Evolutionary conservation across 2,888 invertebrate species (phyloP), one percentile per base, ranked within the genome.

Genomic region (Thera obeliscata): DNA sequence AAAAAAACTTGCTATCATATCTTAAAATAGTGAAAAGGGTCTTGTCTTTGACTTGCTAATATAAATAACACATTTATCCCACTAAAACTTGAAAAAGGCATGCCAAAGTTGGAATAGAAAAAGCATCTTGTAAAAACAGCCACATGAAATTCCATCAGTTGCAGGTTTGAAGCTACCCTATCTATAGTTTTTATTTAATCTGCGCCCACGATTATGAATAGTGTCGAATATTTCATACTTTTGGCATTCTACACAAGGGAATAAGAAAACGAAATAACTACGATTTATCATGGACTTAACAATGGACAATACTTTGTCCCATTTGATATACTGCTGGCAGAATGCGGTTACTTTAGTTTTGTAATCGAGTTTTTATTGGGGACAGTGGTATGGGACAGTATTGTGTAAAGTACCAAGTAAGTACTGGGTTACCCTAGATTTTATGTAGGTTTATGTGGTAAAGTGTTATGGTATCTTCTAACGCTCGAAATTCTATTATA

Each of bases 171-270:
- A 22, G 22, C 1, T 41, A 46, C 9, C 43, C 7, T 43, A 7
- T 46, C 43, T 46, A 2, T 46, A 54, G 49, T 2, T 11, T 46
- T 61, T 46, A 2, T 3, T 52, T 48, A 7, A 3, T 52, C 52
- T 52, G 3, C 65, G 71, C 8, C 71, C 74, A 58, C 61, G 64
- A 58, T 67, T 74, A 73, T 69, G 70, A 76, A 78, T 76, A 71
- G 76, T 74, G 68, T 72, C 70, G 56, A 74, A 77, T 77, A 71
- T 74, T 66, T 77, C 71, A 76, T 71, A 65, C 66, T 73, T 71
- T 74, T 74, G 71, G 73, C 74, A 74, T 72, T 65, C 67, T 58
- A 50, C 64, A 62, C 67, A 64, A 61, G 67, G 55, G 60, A 70
- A 70, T 61, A 74, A 73, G 68, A 73, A 74, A 73, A 71, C 55